A percentile compares a stretch with the other conserved stretches of the same genome.
phyloP scores from a whole-genome alignment of 2,888 invertebrate genomes.

The Neoscelio sp. region DNA sequence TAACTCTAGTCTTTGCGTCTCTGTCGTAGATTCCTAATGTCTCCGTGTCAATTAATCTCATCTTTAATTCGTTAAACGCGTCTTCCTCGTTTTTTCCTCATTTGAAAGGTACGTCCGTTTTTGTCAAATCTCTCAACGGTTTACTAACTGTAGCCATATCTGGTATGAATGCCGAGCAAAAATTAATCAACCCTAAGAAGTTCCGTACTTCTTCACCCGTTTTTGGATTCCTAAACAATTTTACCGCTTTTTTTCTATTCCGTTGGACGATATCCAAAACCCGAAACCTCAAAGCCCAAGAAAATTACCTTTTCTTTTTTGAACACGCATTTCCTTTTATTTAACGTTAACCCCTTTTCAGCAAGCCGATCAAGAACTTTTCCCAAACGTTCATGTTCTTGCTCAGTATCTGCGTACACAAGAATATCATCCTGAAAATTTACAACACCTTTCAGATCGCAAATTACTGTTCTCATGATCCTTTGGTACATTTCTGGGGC shows the following conservation, averaged over 20 bases:
- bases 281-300: background rate
- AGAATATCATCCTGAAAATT: slow-evolving; percentile 21
- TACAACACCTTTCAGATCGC: slow-evolving; percentile 2
- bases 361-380: background rate
- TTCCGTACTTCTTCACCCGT: slow-evolving; percentile 13
- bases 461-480: slow-evolving; percentile 14
- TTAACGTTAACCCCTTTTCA: background rate
- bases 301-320: background rate
- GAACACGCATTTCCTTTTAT: background rate
- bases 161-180: no score
- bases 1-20: slow-evolving; percentile 72
- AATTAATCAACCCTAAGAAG: slow-evolving; percentile 39
- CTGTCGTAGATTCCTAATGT: slow-evolving; percentile 75
- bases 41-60: slow-evolving; percentile 7
- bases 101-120: no score
- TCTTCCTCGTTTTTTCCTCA: slow-evolving; percentile 67
- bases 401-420: background rate
- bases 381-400: background rate
- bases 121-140: no score
- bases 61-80: slow-evolving; percentile 16
- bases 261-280: background rate
- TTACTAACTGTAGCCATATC: no score
- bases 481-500: slow-evolving; percentile 36
- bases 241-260: background rate
- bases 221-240: background rate